phyloP scores from a whole-genome alignment of 2,113 vertebrate species.

The Corynorhinus townsendii region DNA sequence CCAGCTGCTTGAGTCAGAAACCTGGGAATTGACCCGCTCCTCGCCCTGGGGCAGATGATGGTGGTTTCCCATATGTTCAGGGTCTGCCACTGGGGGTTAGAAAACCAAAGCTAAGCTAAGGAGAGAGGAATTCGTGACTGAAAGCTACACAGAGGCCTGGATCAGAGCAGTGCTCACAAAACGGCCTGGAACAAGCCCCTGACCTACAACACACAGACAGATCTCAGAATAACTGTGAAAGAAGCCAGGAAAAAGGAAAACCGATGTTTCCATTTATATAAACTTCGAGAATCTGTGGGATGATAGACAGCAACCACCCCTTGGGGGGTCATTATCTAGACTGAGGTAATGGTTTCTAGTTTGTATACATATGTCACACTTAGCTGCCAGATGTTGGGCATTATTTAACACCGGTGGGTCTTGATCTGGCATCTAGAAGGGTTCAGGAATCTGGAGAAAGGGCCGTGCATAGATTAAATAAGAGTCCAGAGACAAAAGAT shows the following conservation, averaged over 20 bases:
- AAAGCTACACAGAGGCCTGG: not conserved
- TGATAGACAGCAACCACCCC: no score
- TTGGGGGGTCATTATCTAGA: no score
- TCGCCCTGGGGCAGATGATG: not conserved
- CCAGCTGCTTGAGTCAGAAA: not conserved
- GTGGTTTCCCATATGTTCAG: not conserved
- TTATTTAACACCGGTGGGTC: no score
- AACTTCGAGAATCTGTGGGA: not conserved
- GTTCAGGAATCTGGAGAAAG: no score
- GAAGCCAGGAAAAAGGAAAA: not conserved
- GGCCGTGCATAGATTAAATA: no score
- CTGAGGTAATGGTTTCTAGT: not conserved
- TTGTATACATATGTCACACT: not conserved
- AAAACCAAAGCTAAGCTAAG: not conserved
- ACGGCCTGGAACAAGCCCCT: not conserved
- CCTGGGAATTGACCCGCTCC: not conserved
- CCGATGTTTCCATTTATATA: not conserved
- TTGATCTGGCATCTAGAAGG: no score
- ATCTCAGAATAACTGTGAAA: not conserved
- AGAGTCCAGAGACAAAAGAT: no score
- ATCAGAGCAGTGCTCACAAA: not conserved
- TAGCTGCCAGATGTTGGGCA: no score
- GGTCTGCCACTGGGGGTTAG: not conserved
- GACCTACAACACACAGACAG: rapidly evolving
- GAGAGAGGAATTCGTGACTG: not conserved